Conservation (phyloP, 2,797 vertebrate genomes). For the Nannoperca obscura region DNA sequence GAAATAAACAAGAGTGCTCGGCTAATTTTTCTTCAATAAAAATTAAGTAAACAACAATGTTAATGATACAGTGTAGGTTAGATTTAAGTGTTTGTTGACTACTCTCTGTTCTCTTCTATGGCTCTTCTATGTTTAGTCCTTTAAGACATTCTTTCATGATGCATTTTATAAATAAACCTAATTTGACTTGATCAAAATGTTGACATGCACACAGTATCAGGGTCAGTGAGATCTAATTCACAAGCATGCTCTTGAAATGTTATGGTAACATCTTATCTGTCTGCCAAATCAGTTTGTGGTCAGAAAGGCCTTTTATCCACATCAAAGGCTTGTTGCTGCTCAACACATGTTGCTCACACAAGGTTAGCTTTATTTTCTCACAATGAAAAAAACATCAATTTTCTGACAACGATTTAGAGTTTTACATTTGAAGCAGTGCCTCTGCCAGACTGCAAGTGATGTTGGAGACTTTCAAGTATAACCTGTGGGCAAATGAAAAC, state of each 20-base stretch:
- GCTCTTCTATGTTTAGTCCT: neutral
- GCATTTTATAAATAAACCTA: conserved; percentile 3
- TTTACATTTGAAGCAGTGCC: conserved; percentile 26
- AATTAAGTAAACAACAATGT: neutral
- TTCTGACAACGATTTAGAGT: conserved; percentile 8
- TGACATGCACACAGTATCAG: neutral
- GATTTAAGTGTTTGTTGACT: neutral
- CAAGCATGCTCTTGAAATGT: neutral
- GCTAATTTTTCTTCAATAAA: neutral
- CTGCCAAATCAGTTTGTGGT: conserved; percentile 16
- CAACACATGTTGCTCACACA: conserved; percentile 27
- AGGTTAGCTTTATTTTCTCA: conserved; percentile 3
- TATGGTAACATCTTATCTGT: conserved; percentile 17
- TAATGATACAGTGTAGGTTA: too few relatives aligned
- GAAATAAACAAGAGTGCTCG: neutral
- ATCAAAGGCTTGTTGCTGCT: conserved; percentile 29
- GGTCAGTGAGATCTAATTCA: conserved; percentile 15
- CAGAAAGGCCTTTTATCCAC: conserved; percentile 36
- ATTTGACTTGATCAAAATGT: conserved; percentile 23
- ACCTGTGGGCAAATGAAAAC: conserved; percentile 2
- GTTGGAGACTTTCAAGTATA: neutral
- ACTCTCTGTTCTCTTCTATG: neutral
- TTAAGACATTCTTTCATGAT: neutral
- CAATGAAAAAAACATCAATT: neutral
- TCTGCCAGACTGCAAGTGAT: neutral